Percentiles rank a stretch among this genome's conserved stretches.
Conservation (phyloP, 2,113 vertebrate species). For the Rhea pennata region DNA sequence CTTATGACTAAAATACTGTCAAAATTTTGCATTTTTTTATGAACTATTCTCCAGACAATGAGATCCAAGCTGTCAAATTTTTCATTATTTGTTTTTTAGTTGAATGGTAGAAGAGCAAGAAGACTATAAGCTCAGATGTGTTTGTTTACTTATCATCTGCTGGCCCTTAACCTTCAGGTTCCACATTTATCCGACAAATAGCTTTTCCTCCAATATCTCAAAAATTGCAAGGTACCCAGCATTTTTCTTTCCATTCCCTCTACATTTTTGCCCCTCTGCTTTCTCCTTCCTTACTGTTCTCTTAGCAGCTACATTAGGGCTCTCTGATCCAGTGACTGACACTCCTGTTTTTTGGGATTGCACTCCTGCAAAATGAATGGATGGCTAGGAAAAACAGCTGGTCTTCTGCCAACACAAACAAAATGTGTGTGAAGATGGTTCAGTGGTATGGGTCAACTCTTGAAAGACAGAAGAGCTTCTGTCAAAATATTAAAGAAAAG, state of each 20-base stretch:
- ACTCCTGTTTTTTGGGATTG: neutral
- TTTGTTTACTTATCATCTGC: conserved; percentile 48
- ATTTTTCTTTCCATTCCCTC: neutral
- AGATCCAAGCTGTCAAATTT: conserved; percentile 22
- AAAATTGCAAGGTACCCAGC: neutral
- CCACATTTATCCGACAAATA: neutral
- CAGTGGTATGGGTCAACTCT: neutral
- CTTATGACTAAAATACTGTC: conserved; percentile 3
- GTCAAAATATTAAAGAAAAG: neutral
- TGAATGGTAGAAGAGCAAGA: conserved; percentile 15
- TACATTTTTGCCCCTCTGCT: neutral
- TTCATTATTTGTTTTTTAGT: conserved; percentile 47
- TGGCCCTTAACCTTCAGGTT: neutral
- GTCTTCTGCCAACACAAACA: neutral
- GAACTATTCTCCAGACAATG: conserved; percentile 23
- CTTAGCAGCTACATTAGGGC: neutral
- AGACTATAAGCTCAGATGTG: neutral
- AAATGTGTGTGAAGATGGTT: neutral
- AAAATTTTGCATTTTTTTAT: conserved; percentile 41
- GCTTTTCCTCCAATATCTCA: neutral
- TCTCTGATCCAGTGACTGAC: neutral
- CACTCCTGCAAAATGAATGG: neutral
- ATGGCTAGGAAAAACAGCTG: neutral
- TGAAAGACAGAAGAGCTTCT: neutral
- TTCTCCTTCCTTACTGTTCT: neutral